phyloP scores from a whole-genome alignment of 2,888 invertebrate species.

The Morinoia aosen region DNA sequence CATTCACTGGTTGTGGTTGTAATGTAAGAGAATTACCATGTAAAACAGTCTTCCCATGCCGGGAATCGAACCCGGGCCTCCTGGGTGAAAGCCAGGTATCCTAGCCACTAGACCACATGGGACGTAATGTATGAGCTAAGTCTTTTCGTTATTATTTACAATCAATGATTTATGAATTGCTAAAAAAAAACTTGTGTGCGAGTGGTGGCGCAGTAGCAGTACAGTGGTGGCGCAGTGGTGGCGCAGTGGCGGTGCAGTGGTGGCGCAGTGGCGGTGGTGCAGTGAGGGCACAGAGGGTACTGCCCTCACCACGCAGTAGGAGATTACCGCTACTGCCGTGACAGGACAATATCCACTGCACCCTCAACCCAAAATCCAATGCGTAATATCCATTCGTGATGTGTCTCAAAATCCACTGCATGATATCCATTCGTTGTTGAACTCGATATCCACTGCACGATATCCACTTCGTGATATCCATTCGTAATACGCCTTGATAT shows the following conservation, averaged over 20 bases:
- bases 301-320: slow-evolving; percentile 36
- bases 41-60: slow-evolving; percentile 65
- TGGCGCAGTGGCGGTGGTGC: background rate
- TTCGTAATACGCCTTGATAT: too few species aligned
- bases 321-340: slow-evolving; percentile 27
- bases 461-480: too few species aligned
- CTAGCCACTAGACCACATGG: slow-evolving; percentile 64
- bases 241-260: background rate
- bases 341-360: slow-evolving; percentile 37
- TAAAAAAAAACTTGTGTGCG: background rate
- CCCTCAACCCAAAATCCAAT: background rate
- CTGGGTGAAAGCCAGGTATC: slow-evolving; percentile 68
- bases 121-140: too few species aligned
- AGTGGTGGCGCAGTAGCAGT: background rate
- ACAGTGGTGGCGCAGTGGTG: background rate
- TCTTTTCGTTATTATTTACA: too few species aligned
- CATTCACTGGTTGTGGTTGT: too few species aligned
- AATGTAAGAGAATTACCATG: too few species aligned
- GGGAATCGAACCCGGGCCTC: slow-evolving; percentile 69
- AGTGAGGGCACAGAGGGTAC: slow-evolving; percentile 2
- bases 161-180: too few species aligned
- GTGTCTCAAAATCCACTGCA: background rate
- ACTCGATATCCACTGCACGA: too few species aligned
- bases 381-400: background rate
- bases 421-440: too few species aligned